Conservation (phyloP, 2,797 vertebrate species). For the Euphonia xanthogaster region DNA sequence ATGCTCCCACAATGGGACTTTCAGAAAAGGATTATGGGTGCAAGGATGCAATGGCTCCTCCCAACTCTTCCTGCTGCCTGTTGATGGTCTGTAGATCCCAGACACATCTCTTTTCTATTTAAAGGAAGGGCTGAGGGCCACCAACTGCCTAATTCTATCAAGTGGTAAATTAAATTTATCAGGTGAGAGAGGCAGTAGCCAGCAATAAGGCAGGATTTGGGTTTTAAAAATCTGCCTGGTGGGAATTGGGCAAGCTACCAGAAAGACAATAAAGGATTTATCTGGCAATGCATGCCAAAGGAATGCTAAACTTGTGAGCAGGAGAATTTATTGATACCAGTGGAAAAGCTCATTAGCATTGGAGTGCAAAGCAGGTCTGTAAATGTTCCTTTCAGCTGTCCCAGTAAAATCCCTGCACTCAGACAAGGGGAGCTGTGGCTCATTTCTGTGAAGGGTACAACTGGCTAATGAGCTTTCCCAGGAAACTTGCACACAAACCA, state of each 20-base stretch:
- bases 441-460: background rate
- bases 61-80: background rate
- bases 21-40: background rate
- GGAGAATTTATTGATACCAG: conserved; percentile 23
- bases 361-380: conserved; percentile 4
- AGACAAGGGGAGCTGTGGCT: background rate
- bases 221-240: conserved; percentile 23
- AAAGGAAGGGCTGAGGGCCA: background rate
- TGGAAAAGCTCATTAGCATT: conserved; percentile 9
- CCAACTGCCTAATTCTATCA: background rate
- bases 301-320: background rate
- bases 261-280: conserved; percentile 54
- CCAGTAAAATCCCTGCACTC: background rate
- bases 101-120: background rate
- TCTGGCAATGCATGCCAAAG: background rate
- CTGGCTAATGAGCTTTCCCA: background rate
- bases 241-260: conserved; percentile 46
- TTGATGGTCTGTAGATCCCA: background rate
- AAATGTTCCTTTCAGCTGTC: background rate
- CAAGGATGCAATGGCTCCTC: background rate
- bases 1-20: background rate
- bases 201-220: conserved; percentile 2
- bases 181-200: background rate
- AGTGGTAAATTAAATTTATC: conserved; percentile 37
- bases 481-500: background rate